Conservation (phyloP, 2,888 invertebrate species). For the Clistopyga incitator region DNA sequence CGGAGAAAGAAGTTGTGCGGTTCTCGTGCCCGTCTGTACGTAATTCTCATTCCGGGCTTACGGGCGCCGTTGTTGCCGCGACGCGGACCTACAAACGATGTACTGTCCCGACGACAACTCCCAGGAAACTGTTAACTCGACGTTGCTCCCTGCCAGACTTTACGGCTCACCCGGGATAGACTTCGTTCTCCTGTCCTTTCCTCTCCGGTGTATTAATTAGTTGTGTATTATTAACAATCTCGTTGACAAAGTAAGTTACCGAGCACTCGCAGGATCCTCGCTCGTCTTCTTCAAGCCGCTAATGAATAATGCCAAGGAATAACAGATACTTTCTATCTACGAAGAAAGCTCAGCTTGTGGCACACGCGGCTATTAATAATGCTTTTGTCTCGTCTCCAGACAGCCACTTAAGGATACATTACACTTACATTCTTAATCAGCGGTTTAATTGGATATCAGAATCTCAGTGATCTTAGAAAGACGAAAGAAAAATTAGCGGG, state of each 20-base stretch:
- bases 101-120: slow-evolving; percentile 46
- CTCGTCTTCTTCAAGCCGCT: slow-evolving; percentile 3
- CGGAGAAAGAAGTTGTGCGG: not conserved
- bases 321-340: not conserved
- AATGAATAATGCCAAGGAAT: slow-evolving; percentile 6
- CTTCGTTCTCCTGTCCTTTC: not conserved
- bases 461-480: too few species aligned
- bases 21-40: not conserved
- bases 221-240: slow-evolving; percentile 58
- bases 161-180: slow-evolving; percentile 23
- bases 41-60: slow-evolving; percentile 59
- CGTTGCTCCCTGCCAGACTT: slow-evolving; percentile 24
- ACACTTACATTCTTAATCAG: too few species aligned
- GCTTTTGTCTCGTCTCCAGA: not conserved
- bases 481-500: too few species aligned
- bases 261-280: not conserved
- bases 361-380: not conserved
- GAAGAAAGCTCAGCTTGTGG: not conserved
- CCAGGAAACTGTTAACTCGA: slow-evolving; percentile 57
- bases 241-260: slow-evolving; percentile 27
- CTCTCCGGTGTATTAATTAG: slow-evolving; percentile 54
- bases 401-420: not conserved
- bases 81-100: slow-evolving; percentile 45
- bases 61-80: slow-evolving; percentile 35
- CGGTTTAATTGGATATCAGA: too few species aligned